phyloP scores from a whole-genome alignment of 2,888 invertebrate genomes.

The Diploptera punctata region DNA sequence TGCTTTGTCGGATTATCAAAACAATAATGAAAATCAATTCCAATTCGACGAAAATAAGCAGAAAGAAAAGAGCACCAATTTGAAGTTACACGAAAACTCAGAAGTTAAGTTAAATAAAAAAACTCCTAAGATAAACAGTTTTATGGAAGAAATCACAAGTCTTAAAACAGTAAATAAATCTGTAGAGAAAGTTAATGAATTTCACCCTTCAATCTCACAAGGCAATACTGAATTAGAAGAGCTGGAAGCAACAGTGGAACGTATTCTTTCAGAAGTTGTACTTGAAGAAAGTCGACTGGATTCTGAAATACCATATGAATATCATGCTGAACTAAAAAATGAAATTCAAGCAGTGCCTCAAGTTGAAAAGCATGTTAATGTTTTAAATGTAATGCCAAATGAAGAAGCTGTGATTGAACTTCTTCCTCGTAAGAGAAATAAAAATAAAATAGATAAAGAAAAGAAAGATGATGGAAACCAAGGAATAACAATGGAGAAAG shows the following conservation, averaged over 20 bases:
- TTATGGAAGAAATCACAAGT: too few relatives aligned
- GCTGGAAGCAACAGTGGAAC: conserved; percentile 28
- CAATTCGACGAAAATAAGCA: too few relatives aligned
- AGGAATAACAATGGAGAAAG: background rate
- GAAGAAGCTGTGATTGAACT: conserved; percentile 37
- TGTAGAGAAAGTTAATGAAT: too few relatives aligned
- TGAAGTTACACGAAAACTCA: too few relatives aligned
- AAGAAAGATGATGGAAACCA: background rate
- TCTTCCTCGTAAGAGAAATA: conserved; percentile 21
- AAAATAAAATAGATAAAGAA: conserved; percentile 8
- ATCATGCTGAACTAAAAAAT: conserved; percentile 9
- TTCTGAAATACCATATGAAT: background rate
- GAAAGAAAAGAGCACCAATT: too few relatives aligned
- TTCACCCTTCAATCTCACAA: too few relatives aligned
- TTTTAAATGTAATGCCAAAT: conserved; percentile 30
- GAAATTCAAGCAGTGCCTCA: background rate
- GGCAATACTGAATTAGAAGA: conserved; percentile 24
- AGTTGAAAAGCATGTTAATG: conserved; percentile 21
- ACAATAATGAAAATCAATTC: too few relatives aligned
- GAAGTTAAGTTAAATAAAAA: too few relatives aligned
- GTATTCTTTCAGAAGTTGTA: conserved; percentile 29
- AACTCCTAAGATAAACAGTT: too few relatives aligned
- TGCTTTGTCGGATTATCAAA: too few relatives aligned
- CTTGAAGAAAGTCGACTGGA: conserved; percentile 17
- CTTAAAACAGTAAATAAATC: too few relatives aligned